phyloP scores from a whole-genome alignment of 2,113 vertebrate genomes.

The Otus sunia region DNA sequence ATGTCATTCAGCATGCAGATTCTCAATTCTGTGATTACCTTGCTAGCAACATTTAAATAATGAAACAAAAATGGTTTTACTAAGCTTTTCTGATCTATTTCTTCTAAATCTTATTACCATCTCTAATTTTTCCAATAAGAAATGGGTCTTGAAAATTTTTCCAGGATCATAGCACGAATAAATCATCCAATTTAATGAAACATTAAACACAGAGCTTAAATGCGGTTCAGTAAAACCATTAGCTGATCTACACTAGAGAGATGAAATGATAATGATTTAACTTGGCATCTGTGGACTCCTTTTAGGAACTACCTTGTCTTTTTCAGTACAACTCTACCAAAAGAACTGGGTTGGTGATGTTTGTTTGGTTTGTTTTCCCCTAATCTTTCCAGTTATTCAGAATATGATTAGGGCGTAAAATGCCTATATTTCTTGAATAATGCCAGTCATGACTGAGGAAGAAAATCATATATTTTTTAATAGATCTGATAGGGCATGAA shows the following conservation, averaged over 20 bases:
- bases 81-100: not conserved
- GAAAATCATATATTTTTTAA: not conserved
- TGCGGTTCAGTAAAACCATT: not conserved
- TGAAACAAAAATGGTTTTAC: not conserved
- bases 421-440: not conserved
- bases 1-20: not conserved
- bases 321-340: not conserved
- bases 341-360: fast-evolving
- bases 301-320: not conserved
- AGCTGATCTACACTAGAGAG: not conserved
- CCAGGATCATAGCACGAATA: not conserved
- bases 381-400: not conserved
- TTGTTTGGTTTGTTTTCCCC: not conserved
- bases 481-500: not conserved
- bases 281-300: not conserved
- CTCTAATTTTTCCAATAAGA: not conserved
- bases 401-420: not conserved
- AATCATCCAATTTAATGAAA: not conserved
- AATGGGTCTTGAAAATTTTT: not conserved
- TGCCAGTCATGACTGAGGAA: not conserved
- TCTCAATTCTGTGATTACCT: not conserved
- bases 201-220: not conserved
- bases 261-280: not conserved
- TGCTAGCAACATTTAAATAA: not conserved
- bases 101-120: not conserved